Base-by-base conservation (phyloP, 1,140 invertebrate species). In the Batillaria attramentaria region DNA sequence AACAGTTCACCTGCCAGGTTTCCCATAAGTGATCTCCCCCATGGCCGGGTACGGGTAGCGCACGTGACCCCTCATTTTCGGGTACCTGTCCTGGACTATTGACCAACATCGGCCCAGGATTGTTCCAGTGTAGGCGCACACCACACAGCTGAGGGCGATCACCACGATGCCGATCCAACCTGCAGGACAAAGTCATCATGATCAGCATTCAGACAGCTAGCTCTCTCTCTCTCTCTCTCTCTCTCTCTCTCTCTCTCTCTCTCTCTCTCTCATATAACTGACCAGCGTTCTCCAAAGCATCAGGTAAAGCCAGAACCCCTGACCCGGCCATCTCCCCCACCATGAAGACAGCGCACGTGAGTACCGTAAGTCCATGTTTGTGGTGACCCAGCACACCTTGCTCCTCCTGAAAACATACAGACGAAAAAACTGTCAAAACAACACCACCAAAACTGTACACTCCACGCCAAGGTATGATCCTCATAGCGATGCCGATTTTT, bases 311-410 rank as follows among this genome's bases (percentile, higher is more conserved):
- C 60, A 95, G 89, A 8, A 95, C 93, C 5, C 95, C 95, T 81
- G 94, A 94, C 28, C 95, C 95, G 1, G 94, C 94, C 92, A 95
- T 95, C 87, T 95, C 94, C 0, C 94, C 95, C 8, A 93, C 93
- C 33, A 95, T 92, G 84, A 95, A 94, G 43, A 95, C 89, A 0
- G 93, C 92, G 0, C 94, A 93, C 75, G 93, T 89, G 2, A 87
- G 10, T 41, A 92, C 82, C 16, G 86, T 84, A 3, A 92, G 84
- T 33, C 91, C 91, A n/a, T n/a, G n/a, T 2, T 28, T 8, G 31
- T 76, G 73, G 66, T 77, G 79, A 20, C 73, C 74, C 37, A 54
- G 33, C 8, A 92, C 83, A 39, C 90, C 90, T 69, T 46, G 20
- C 24, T 65, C 42, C 3, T 20, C 79, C 66, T 79, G 42, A 35